A percentile compares a stretch with the other conserved stretches of the same genome.
Evolutionary conservation across 2,113 vertebrate species (phyloP).

Genomic region (Arothron firmamentum): DNA sequence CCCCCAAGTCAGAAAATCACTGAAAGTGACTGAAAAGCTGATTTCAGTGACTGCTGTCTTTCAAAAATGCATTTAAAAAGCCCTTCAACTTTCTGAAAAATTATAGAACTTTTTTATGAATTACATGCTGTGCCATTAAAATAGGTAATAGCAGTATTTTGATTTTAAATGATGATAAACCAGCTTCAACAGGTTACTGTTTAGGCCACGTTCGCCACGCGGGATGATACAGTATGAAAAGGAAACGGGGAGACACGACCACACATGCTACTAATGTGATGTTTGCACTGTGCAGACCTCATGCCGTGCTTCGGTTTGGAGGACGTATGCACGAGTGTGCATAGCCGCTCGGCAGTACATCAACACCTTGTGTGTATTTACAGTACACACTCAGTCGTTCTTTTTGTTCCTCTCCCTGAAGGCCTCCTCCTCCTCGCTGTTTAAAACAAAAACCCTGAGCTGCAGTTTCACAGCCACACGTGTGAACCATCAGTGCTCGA

Average conservation of each 20-base stretch:
- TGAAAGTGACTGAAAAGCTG: background rate
- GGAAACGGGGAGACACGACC: conserved; percentile 15
- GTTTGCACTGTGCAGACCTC: conserved; percentile 19
- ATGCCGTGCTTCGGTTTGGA: conserved; percentile 18
- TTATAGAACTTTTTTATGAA: too few relatives aligned
- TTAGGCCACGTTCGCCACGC: background rate
- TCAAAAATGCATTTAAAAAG: too few relatives aligned
- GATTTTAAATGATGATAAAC: background rate
- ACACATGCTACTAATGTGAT: conserved; percentile 23
- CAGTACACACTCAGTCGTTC: conserved; percentile 44
- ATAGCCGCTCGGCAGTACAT: conserved; percentile 32
- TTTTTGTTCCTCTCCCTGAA: conserved; percentile 38
- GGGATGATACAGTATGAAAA: conserved; percentile 20
- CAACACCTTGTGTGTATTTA: conserved; percentile 56
- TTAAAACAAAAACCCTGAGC: conserved; percentile 48
- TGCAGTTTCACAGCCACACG: conserved; percentile 50
- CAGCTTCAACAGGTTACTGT: conserved; percentile 15
- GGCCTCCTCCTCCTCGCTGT: conserved; percentile 47
- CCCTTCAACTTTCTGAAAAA: too few relatives aligned
- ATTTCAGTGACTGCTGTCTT: too few relatives aligned
- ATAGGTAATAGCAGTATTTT: background rate
- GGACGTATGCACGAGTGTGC: conserved; percentile 27
- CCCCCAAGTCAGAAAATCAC: background rate
- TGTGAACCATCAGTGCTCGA: conserved; percentile 59
- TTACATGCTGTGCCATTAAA: background rate